A percentile compares a stretch with the other conserved stretches of the same genome.
Evolutionary conservation across 1,140 invertebrate species (phyloP).

Genomic region (Potamilus streckersoni): DNA sequence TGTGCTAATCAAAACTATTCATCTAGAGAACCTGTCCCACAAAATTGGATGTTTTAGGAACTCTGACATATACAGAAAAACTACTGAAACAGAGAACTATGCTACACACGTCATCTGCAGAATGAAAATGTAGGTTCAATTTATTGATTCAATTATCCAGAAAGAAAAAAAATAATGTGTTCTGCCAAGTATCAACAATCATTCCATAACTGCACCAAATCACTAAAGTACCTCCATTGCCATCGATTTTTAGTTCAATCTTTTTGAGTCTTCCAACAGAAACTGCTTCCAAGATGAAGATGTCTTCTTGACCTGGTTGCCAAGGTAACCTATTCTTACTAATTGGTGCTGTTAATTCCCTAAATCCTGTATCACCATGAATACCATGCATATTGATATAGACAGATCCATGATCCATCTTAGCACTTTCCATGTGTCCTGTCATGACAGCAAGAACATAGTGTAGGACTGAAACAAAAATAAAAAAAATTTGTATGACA

Average conservation of each 20-base stretch:
- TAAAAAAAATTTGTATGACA: background rate
- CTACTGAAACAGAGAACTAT: too few species aligned
- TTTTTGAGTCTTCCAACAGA: conserved; percentile 45
- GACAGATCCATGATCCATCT: conserved; percentile 32
- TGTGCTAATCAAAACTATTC: too few species aligned
- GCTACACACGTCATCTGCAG: too few species aligned
- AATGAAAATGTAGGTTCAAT: too few species aligned
- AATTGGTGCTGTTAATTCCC: conserved; percentile 36
- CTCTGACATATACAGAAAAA: too few species aligned
- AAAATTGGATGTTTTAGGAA: too few species aligned
- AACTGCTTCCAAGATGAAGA: conserved; percentile 50
- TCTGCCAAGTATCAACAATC: too few species aligned
- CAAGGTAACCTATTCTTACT: conserved; percentile 34
- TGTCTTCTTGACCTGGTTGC: conserved; percentile 43
- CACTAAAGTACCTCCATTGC: background rate
- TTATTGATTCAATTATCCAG: too few species aligned
- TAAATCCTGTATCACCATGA: conserved; percentile 45
- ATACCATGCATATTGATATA: conserved; percentile 46
- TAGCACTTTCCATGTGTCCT: conserved; percentile 40
- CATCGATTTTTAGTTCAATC: conserved; percentile 38
- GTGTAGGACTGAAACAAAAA: conserved; percentile 39
- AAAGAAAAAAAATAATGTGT: too few species aligned
- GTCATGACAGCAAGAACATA: conserved; percentile 49
- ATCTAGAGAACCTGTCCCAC: too few species aligned
- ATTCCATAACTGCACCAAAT: too few species aligned